A percentile compares a stretch with the other conserved stretches of the same genome.
Conservation (phyloP, 1,140 invertebrate species). For the Panulirus ornatus region DNA sequence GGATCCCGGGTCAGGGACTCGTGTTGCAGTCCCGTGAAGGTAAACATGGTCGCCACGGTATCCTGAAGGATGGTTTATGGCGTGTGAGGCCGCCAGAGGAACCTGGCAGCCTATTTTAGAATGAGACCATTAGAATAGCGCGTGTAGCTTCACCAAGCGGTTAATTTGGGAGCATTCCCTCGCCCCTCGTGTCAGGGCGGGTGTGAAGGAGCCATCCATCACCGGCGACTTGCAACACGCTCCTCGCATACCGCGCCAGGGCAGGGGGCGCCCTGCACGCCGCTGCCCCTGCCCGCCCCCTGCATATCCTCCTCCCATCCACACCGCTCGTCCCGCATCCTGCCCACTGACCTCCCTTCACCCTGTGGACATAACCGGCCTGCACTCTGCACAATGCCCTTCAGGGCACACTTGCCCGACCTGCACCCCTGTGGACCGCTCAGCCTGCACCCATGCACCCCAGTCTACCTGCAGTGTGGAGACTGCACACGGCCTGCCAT, state of each 20-base stretch:
- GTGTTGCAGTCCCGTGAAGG: too few species aligned
- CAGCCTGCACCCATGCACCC: too few species aligned
- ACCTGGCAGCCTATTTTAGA: neutral
- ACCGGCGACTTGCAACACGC: slow-evolving; percentile 64
- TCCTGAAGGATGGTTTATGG: neutral
- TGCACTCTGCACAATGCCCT: neutral
- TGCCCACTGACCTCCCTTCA: too few species aligned
- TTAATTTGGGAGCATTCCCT: slow-evolving; percentile 56
- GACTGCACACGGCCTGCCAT: too few species aligned
- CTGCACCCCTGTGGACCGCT: too few species aligned
- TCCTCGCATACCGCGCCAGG: slow-evolving; percentile 64
- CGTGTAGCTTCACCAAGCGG: slow-evolving; percentile 43
- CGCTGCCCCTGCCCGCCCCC: neutral
- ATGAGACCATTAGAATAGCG: neutral
- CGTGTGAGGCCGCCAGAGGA: neutral
- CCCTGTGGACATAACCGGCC: neutral
- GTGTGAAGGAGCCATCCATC: slow-evolving; percentile 67
- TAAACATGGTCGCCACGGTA: too few species aligned
- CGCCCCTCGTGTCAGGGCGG: slow-evolving; percentile 49
- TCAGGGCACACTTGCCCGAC: too few species aligned
- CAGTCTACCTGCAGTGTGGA: too few species aligned
- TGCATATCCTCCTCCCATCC: slow-evolving; percentile 9
- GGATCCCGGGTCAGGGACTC: too few species aligned
- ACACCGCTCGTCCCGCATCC: neutral
- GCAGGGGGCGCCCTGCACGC: slow-evolving; percentile 36